Evolutionary conservation across 2,797 vertebrate species (phyloP).

Genomic region (Liasis olivaceus): DNA sequence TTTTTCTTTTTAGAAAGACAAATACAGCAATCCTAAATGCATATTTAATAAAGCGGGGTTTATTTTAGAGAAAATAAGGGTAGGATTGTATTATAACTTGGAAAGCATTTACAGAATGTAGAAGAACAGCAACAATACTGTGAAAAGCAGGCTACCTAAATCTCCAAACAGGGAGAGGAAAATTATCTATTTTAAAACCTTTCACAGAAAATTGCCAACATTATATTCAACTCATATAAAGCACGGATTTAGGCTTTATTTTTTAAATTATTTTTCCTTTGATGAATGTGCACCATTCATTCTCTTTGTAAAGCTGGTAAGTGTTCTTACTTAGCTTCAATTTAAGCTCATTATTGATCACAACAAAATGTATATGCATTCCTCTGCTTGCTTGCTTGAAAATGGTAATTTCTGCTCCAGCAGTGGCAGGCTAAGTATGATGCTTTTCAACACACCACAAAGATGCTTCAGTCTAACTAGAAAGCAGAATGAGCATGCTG

Average conservation of each 20-base stretch:
- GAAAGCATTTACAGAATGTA: background rate
- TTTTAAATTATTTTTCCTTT: conserved; percentile 36
- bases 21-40: background rate
- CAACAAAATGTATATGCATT: conserved; percentile 67
- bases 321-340: conserved; percentile 61
- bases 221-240: background rate
- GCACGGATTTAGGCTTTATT: conserved; percentile 13
- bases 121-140: background rate
- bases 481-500: conserved; percentile 59
- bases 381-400: conserved; percentile 63
- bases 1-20: background rate
- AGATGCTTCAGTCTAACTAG: conserved; percentile 64
- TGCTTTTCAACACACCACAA: conserved; percentile 68
- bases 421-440: conserved; percentile 59
- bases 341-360: conserved; percentile 71
- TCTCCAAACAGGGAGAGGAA: conserved; percentile 34
- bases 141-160: background rate
- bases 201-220: conserved; percentile 18
- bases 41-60: background rate
- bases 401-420: conserved; percentile 67
- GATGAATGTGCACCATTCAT: conserved; percentile 68
- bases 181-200: conserved; percentile 12
- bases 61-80: background rate
- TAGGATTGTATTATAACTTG: background rate
- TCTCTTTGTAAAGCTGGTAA: conserved; percentile 66